Evolutionary conservation across 2,113 vertebrate species (phyloP), one percentile per base, ranked within the genome.

Genomic region (Setophaga coronata): DNA sequence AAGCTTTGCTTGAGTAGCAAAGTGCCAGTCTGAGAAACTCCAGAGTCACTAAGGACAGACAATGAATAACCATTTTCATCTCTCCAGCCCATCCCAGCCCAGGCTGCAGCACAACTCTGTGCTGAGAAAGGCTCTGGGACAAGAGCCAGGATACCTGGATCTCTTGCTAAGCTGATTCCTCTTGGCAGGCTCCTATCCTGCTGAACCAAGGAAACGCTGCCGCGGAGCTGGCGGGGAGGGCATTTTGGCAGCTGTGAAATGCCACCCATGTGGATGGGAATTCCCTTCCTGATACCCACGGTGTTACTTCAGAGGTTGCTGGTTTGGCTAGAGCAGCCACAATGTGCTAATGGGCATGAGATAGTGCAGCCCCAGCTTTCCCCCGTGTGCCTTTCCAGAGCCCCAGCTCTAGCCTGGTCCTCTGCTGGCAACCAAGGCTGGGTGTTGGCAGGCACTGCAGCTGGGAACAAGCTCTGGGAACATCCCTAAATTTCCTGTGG

Each of bases 81-180:
- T 90, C 54, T 51, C 29, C 20, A 31, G 43, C 51, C 56, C 60
- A 50, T 34, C 64, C 20, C 65, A 61, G 71, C 60, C 26, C 61
- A 61, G 82, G 58, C 80, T 70, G 67, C 42, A 77, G 67, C 76
- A 81, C 1, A 4, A 76, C 82, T 86, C 56, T 82, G 38, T 62
- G 36, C 76, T 0, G 10, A 61, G 47, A 90, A 95, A 76, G 42
- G 71, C 72, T 77, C 86, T 95, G 94, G 96, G 94, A 95, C 60
- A 86, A 54, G 38, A 93, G 94, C 94, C 95, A 95, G 89, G 51
- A 38, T 97, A 96, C 96, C 95, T 96, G 94, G 82, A 80, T 93
- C 79, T 86, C 54, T 82, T 53, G 60, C 71, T 93, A 76, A 92
- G 66, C 94, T 81, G 88, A 92, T 94, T 90, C 34, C 64, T 90